Conservation (phyloP, 2,888 invertebrate genomes). For the Polietes domitor region DNA sequence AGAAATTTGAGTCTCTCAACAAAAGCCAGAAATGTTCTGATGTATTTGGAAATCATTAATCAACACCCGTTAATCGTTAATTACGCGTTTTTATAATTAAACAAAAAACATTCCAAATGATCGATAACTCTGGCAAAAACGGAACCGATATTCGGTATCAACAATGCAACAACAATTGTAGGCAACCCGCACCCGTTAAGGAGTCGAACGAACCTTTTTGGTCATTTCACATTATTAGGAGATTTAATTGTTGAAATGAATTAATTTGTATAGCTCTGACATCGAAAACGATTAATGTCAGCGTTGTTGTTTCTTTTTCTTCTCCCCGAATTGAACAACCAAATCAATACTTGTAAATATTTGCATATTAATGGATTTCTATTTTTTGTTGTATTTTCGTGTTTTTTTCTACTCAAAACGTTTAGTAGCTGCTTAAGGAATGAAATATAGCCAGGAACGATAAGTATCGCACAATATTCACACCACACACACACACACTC, state of each 20-base stretch:
- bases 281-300: slow-evolving; percentile 3
- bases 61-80: slow-evolving; percentile 18
- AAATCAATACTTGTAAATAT: slow-evolving; percentile 24
- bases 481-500: not conserved
- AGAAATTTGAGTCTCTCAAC: no score
- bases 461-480: slow-evolving; percentile 10
- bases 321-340: not conserved
- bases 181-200: no score
- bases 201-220: no score
- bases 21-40: not conserved
- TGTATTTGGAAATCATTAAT: slow-evolving; percentile 33
- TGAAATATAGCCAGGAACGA: slow-evolving; percentile 17
- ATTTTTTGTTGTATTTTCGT: not conserved
- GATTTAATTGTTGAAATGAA: no score
- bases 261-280: not conserved
- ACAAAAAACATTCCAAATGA: not conserved
- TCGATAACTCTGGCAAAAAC: slow-evolving; percentile 2
- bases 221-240: no score
- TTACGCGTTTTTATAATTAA: not conserved
- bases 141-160: no score
- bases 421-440: slow-evolving; percentile 19
- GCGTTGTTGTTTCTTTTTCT: no score
- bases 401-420: not conserved
- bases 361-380: slow-evolving; percentile 14
- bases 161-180: no score